These are phyloP conservation scores for Macrostomum lignano DNA, from an alignment of 1,140 invertebrate species.

Conservation along the genomic window DNA sequence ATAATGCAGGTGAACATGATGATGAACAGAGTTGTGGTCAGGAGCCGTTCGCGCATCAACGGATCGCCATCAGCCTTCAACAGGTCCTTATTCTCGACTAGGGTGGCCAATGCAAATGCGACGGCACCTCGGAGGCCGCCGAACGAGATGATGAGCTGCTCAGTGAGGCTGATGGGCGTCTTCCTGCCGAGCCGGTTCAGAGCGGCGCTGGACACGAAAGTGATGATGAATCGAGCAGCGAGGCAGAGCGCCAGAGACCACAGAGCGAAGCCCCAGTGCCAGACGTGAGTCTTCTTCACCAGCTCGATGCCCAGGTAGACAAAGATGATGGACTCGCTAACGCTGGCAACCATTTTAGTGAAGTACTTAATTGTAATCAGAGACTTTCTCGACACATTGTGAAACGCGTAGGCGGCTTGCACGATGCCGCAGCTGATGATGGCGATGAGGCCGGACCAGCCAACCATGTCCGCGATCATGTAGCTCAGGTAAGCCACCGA, in stretches of 20 bases:
- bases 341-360: slow-evolving; percentile 60
- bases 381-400: slow-evolving; percentile 52
- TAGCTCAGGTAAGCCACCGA: slow-evolving; percentile 94
- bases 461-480: slow-evolving; percentile 81
- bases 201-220: slow-evolving; percentile 47
- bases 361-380: slow-evolving; percentile 89
- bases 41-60: slow-evolving; percentile 16
- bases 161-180: slow-evolving; percentile 35
- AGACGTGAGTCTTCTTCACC: slow-evolving; percentile 62
- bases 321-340: slow-evolving; percentile 82
- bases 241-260: slow-evolving; percentile 77
- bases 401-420: slow-evolving; percentile 4
- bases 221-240: slow-evolving; percentile 50
- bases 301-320: slow-evolving; percentile 83
- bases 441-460: slow-evolving; percentile 58
- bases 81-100: slow-evolving; percentile 37
- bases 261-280: slow-evolving; percentile 76
- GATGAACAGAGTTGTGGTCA: slow-evolving; percentile 83
- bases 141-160: slow-evolving; percentile 97
- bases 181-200: slow-evolving; percentile 63
- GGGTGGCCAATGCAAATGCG: slow-evolving; percentile 76
- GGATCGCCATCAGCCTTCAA: slow-evolving; percentile 13
- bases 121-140: slow-evolving; percentile 83
- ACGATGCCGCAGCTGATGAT: slow-evolving; percentile 5
- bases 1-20: slow-evolving; percentile 88